Evolutionary conservation across 1,140 invertebrate genomes (phyloP).

Genomic region (Antheraea pernyi): DNA sequence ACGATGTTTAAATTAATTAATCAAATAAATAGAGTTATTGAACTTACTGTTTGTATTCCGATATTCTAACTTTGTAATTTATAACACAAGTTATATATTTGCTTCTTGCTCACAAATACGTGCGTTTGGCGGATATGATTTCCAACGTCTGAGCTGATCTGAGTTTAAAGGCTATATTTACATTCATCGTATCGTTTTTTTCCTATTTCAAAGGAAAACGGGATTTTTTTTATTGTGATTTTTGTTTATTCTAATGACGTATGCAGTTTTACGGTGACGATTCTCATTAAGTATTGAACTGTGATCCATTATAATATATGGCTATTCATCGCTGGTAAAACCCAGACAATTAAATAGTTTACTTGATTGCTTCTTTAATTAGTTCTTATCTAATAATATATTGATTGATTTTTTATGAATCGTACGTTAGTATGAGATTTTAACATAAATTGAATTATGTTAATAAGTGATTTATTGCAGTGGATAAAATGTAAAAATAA

Average conservation of each 20-base stretch:
- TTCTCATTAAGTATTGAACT: not conserved
- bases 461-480: not conserved
- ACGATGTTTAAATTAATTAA: not conserved
- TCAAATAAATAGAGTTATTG: not conserved
- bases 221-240: slow-evolving; percentile 7
- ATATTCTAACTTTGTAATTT: not conserved
- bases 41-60: not conserved
- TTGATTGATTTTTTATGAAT: not conserved
- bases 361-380: not conserved
- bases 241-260: slow-evolving; percentile 6
- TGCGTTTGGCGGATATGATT: not conserved
- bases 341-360: not conserved
- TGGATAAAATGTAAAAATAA: no score
- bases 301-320: not conserved
- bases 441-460: not conserved
- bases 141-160: not conserved
- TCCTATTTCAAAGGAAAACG: slow-evolving; percentile 8
- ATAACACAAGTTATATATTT: slow-evolving; percentile 15
- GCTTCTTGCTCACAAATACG: slow-evolving; percentile 16
- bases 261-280: not conserved
- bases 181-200: slow-evolving; percentile 1
- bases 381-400: not conserved
- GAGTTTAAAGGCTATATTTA: slow-evolving; percentile 2
- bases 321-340: not conserved
- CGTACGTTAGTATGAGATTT: not conserved